Percentiles rank a stretch among this genome's conserved stretches.
Evolutionary conservation across 2,797 vertebrate genomes (phyloP).

Genomic region (Benthosema pterotum): DNA sequence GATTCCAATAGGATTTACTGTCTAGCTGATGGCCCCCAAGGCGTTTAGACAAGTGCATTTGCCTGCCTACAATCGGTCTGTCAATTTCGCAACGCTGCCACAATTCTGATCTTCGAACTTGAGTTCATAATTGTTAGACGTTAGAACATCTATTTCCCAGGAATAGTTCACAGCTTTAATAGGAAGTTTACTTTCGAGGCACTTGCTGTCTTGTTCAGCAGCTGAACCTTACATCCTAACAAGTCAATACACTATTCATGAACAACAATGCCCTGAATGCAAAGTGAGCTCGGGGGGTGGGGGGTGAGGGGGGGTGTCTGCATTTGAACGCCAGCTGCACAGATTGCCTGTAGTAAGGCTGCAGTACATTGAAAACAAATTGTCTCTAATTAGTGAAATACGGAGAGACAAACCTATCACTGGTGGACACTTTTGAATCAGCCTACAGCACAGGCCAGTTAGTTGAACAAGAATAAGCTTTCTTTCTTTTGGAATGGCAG

Average conservation of each 20-base stretch:
- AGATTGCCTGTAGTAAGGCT: constrained; percentile 42
- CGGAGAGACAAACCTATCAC: constrained; percentile 48
- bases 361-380: constrained; percentile 28
- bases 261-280: constrained; percentile 57
- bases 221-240: constrained; percentile 63
- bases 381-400: constrained; percentile 57
- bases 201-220: constrained; percentile 52
- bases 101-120: constrained; percentile 17
- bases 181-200: constrained; percentile 54
- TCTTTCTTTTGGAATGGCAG: constrained; percentile 9
- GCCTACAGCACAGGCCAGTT: constrained; percentile 15
- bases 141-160: constrained; percentile 36
- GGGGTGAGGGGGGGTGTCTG: constrained; percentile 26
- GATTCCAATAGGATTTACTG: constrained; percentile 50
- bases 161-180: constrained; percentile 34
- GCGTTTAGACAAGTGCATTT: constrained; percentile 11
- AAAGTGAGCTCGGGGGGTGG: constrained; percentile 44
- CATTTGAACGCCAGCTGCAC: constrained; percentile 31
- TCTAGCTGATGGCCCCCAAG: constrained; percentile 33
- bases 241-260: constrained; percentile 63
- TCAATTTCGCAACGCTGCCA: constrained; percentile 18
- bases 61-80: constrained; percentile 25
- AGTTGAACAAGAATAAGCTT: constrained; percentile 43
- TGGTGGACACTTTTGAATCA: constrained; percentile 13
- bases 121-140: constrained; percentile 13